A percentile compares a stretch with the other conserved stretches of the same genome.
Conservation (phyloP, 1,140 invertebrate genomes). For the Dolichoris vasculosae region DNA sequence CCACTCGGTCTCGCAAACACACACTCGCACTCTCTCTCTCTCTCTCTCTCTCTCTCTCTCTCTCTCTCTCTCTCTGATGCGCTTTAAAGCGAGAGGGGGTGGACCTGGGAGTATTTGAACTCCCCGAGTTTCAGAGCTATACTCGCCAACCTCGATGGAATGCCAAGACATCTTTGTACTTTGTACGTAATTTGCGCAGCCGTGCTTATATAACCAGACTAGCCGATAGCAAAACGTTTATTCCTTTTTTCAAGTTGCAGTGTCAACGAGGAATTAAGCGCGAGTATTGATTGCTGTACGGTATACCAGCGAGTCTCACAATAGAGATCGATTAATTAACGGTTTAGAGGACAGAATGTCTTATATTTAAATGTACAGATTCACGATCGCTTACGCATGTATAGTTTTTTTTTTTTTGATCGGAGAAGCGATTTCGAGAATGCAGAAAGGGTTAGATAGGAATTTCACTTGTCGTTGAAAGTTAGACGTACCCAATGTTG, state of each 20-base stretch:
- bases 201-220: not conserved
- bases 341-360: not conserved
- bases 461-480: too few species aligned
- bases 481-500: too few species aligned
- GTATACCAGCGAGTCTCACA: not conserved
- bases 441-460: not conserved
- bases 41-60: not conserved
- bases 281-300: not conserved
- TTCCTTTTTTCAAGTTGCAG: not conserved
- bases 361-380: not conserved
- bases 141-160: constrained; percentile 23
- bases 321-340: constrained; percentile 33
- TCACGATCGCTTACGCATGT: not conserved
- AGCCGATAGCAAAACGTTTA: not conserved
- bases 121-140: not conserved
- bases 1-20: too few species aligned
- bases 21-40: not conserved
- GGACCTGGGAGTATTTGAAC: not conserved
- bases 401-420: not conserved
- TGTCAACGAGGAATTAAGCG: not conserved
- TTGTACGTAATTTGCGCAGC: constrained; percentile 43
- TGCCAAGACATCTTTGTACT: constrained; percentile 36
- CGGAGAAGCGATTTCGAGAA: not conserved
- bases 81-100: not conserved
- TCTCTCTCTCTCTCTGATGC: not conserved